A percentile compares a stretch with the other conserved stretches of the same genome.
Conservation (phyloP, 2,797 vertebrate genomes). For the Rhinichthys osculus region DNA sequence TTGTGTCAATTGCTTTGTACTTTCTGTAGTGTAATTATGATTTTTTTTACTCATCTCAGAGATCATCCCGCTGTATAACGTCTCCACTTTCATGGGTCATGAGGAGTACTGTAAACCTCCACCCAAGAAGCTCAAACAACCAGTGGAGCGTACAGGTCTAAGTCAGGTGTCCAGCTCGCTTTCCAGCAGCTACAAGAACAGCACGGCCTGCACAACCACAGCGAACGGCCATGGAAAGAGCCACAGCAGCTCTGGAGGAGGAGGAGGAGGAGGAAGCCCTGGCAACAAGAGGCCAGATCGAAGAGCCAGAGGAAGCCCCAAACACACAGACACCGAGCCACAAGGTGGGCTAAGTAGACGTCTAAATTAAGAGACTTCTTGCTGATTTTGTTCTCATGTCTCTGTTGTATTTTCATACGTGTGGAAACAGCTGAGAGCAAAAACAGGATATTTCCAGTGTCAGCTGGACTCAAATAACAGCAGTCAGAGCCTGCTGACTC, state of each 20-base stretch:
- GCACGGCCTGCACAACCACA: conserved; percentile 73
- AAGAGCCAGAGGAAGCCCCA: conserved; percentile 60
- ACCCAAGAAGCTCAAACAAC: conserved; percentile 87
- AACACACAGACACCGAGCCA: conserved; percentile 56
- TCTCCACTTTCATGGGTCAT: conserved; percentile 84
- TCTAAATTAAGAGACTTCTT: not conserved
- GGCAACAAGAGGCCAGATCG: conserved; percentile 59
- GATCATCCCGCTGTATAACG: conserved; percentile 86
- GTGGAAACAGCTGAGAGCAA: not conserved
- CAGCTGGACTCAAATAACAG: conserved; percentile 26
- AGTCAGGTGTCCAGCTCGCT: conserved; percentile 84
- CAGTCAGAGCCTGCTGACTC: conserved; percentile 39
- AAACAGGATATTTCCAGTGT: conserved; percentile 32
- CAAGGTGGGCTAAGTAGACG: conserved; percentile 33
- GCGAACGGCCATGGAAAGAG: conserved; percentile 83
- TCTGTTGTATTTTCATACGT: conserved; percentile 10
- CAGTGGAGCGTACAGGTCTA: conserved; percentile 77
- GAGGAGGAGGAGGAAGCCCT: conserved; percentile 51
- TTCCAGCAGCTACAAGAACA: conserved; percentile 82
- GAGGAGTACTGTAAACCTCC: conserved; percentile 87
- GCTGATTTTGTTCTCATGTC: not conserved
- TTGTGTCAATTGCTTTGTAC: not conserved
- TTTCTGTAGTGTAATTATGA: not conserved
- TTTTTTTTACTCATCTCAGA: conserved; percentile 69
- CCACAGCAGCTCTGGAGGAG: conserved; percentile 66